phyloP scores from a whole-genome alignment of 64 coral and sea anemone species.

The Catalaphyllia jardinei region DNA sequence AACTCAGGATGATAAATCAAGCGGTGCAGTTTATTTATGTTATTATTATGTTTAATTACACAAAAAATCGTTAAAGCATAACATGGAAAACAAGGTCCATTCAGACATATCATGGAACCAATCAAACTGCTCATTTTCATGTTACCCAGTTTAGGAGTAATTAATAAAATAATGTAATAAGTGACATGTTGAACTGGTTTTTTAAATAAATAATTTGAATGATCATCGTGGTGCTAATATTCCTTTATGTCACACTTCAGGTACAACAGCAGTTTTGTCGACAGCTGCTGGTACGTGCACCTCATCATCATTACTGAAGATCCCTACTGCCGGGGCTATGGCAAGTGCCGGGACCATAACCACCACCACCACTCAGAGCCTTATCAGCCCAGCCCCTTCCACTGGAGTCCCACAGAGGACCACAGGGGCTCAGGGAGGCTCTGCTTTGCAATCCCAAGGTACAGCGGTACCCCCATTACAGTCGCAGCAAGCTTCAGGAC shows the following conservation, averaged over 20 bases:
- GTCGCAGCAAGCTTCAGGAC: neutral
- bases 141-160: no score
- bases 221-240: neutral
- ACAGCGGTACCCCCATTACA: neutral
- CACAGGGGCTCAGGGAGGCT: neutral
- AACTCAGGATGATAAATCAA: no score
- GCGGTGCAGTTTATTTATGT: no score
- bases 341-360: neutral
- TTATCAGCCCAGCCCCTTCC: neutral
- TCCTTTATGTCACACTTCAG: neutral
- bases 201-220: no score
- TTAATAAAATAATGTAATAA: no score
- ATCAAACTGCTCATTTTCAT: no score
- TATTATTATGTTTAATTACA: no score
- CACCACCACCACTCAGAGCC: slow-evolving; percentile 18
- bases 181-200: no score
- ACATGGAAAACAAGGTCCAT: no score
- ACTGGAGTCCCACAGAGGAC: neutral
- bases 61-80: no score
- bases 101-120: no score
- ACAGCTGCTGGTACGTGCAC: neutral
- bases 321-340: neutral
- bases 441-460: neutral
- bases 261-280: neutral
- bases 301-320: slow-evolving; percentile 1